Conservation (phyloP, 1,140 invertebrate genomes). For the Drosophila ercepeae region DNA sequence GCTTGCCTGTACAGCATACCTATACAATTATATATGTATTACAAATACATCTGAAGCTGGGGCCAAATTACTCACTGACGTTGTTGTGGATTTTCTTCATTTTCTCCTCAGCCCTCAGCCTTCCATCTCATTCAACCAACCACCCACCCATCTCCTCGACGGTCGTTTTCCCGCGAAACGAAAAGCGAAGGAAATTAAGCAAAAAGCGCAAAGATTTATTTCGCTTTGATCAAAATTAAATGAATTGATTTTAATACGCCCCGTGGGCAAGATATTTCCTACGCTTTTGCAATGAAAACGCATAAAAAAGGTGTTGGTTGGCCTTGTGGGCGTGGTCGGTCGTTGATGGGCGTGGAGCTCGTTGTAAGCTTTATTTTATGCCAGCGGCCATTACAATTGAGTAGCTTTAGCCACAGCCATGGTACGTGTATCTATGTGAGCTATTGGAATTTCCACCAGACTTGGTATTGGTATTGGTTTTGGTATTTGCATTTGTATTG, state of each 20-base stretch:
- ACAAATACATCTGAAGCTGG: constrained; percentile 29
- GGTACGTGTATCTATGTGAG: constrained; percentile 18
- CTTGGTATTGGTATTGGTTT: constrained; percentile 1
- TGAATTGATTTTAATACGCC: constrained; percentile 83
- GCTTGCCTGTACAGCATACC: constrained; percentile 1
- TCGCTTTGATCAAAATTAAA: constrained; percentile 82
- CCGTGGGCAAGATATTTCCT: constrained; percentile 81
- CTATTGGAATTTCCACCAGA: constrained; percentile 31
- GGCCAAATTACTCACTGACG: constrained; percentile 76
- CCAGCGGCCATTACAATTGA: constrained; percentile 63
- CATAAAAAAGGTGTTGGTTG: constrained; percentile 68
- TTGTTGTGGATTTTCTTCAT: constrained; percentile 77
- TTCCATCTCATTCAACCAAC: no score
- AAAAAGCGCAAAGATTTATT: constrained; percentile 83
- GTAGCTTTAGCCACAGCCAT: constrained; percentile 29
- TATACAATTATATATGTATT: not conserved
- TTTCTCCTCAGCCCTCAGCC: constrained; percentile 23
- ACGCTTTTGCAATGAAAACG: constrained; percentile 74
- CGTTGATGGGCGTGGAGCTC: constrained; percentile 27
- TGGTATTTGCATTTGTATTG: not conserved
- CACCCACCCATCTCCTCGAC: not conserved
- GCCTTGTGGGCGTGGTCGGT: constrained; percentile 49
- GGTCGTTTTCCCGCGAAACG: not conserved
- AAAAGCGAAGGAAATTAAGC: constrained; percentile 75
- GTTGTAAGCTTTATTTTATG: constrained; percentile 48